Evolutionary conservation across 1,140 invertebrate species (phyloP).

Genomic region (Drosophila pseudoananassae): DNA sequence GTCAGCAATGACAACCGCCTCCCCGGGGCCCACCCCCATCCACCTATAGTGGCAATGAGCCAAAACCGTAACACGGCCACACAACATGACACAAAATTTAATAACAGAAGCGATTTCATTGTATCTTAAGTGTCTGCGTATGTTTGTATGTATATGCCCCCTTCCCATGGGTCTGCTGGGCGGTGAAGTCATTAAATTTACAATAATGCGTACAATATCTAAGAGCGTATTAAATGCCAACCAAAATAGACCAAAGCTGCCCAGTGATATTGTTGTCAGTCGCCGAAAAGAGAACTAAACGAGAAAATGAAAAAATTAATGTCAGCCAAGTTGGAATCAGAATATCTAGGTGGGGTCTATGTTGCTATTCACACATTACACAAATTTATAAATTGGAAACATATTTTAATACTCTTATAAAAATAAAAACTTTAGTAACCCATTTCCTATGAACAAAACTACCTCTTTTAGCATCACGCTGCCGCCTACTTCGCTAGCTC

Average conservation of each 20-base stretch:
- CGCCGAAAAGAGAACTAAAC: conserved; percentile 17
- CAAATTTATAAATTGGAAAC: too few species aligned
- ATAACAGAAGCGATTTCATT: conserved; percentile 61
- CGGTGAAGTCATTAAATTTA: conserved; percentile 79
- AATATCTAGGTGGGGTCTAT: not conserved
- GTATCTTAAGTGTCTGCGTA: conserved; percentile 41
- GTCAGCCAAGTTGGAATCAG: conserved; percentile 28
- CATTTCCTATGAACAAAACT: not conserved
- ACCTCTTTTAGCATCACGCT: not conserved
- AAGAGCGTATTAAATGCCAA: conserved; percentile 62
- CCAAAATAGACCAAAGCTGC: conserved; percentile 31
- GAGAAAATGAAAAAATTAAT: conserved; percentile 75
- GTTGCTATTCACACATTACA: too few species aligned
- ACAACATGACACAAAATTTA: conserved; percentile 71
- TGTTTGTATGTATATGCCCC: conserved; percentile 8
- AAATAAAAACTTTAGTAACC: too few species aligned
- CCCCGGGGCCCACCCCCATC: conserved; percentile 10
- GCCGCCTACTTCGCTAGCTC: conserved; percentile 5
- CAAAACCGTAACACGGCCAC: conserved; percentile 78
- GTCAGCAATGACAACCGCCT: conserved; percentile 61
- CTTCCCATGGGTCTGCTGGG: conserved; percentile 16
- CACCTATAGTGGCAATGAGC: conserved; percentile 65
- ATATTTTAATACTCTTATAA: too few species aligned
- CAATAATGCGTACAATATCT: conserved; percentile 78
- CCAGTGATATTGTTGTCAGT: conserved; percentile 32